These are phyloP conservation scores for Caretta caretta DNA, from an alignment of 2,113 vertebrate species.

Conservation along the genomic window DNA sequence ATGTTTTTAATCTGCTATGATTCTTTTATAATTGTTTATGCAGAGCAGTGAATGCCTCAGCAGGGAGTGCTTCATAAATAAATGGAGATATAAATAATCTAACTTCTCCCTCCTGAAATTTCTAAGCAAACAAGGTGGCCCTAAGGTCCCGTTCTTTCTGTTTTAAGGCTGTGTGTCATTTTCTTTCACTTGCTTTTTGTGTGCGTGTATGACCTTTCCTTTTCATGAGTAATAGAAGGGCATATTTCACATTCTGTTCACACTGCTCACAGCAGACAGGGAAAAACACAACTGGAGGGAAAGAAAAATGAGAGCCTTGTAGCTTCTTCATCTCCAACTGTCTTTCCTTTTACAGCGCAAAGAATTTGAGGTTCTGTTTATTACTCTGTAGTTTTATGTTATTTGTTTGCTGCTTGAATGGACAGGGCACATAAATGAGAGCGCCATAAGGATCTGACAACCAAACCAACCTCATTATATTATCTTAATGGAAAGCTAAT, in stretches of 20 bases:
- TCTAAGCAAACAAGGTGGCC: slow-evolving; percentile 2
- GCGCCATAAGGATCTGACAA: slow-evolving; percentile 51
- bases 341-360: background rate
- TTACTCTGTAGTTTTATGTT: background rate
- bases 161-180: background rate
- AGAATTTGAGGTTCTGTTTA: background rate
- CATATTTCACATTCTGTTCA: slow-evolving; percentile 68
- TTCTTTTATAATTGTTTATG: slow-evolving; percentile 55
- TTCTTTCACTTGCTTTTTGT: background rate
- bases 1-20: slow-evolving; percentile 59
- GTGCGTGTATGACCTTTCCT: background rate
- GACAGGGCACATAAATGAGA: slow-evolving; percentile 9
- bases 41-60: background rate
- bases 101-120: slow-evolving; percentile 40
- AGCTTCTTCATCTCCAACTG: slow-evolving; percentile 23
- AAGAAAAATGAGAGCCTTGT: slow-evolving; percentile 45
- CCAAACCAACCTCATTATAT: slow-evolving; percentile 58
- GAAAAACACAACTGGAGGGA: slow-evolving; percentile 39
- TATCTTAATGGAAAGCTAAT: slow-evolving; percentile 68
- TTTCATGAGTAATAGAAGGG: slow-evolving; percentile 19
- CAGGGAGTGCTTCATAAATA: slow-evolving; percentile 50
- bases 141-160: background rate
- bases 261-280: slow-evolving; percentile 28
- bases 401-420: background rate
- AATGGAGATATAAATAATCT: slow-evolving; percentile 19